phyloP scores from a whole-genome alignment of 1,140 invertebrate species.

The Drosophila grimshawi region DNA sequence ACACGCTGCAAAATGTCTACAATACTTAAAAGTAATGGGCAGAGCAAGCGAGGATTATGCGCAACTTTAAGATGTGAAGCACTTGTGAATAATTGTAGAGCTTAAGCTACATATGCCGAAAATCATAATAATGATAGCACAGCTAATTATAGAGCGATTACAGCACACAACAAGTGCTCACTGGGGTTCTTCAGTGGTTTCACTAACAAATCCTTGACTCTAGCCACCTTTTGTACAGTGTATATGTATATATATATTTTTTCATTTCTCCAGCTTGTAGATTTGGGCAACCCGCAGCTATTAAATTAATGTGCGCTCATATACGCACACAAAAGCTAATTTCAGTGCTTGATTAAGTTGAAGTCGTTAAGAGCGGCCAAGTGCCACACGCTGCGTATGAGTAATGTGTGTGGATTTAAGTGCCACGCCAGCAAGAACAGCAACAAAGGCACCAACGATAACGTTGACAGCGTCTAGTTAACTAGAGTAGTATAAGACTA shows the following conservation, averaged over 20 bases:
- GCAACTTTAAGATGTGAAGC: background rate
- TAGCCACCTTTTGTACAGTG: slow-evolving; percentile 20
- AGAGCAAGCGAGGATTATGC: no score
- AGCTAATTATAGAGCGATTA: slow-evolving; percentile 44
- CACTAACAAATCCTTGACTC: slow-evolving; percentile 15
- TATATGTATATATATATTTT: background rate
- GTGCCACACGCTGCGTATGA: slow-evolving; percentile 78
- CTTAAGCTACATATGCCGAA: background rate
- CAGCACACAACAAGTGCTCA: slow-evolving; percentile 28
- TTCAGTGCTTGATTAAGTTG: slow-evolving; percentile 81
- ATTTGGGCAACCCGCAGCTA: slow-evolving; percentile 60
- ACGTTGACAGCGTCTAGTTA: slow-evolving; percentile 19
- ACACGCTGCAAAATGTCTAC: slow-evolving; percentile 2
- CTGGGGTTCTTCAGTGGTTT: slow-evolving; percentile 1
- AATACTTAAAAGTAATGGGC: background rate
- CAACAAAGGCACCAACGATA: slow-evolving; percentile 9
- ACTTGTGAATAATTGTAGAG: background rate
- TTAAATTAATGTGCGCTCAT: slow-evolving; percentile 81
- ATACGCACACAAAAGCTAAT: slow-evolving; percentile 82
- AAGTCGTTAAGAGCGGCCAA: slow-evolving; percentile 78
- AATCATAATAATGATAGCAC: slow-evolving; percentile 12
- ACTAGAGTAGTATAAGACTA: slow-evolving; percentile 24
- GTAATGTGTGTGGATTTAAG: slow-evolving; percentile 70
- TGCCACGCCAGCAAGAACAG: slow-evolving; percentile 35
- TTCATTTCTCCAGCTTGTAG: slow-evolving; percentile 16